Conservation (phyloP, 2,888 invertebrate genomes). For the Cephus pygmeus region DNA sequence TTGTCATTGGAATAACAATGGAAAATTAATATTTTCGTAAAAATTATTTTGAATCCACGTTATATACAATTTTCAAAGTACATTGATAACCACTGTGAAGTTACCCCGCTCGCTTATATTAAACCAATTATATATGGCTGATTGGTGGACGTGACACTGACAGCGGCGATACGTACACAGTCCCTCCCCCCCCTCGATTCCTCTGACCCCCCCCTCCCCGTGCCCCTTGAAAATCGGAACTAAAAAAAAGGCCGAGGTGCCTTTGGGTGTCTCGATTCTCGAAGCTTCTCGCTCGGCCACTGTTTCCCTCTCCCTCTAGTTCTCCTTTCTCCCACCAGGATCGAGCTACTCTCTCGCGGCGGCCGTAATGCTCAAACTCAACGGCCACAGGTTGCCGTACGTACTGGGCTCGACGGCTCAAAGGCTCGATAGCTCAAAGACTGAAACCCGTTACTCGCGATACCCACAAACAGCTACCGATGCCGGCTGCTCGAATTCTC, state of each 20-base stretch:
- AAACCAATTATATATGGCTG: conserved; percentile 33
- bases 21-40: not conserved
- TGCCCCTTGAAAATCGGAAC: conserved; percentile 18
- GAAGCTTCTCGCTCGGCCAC: not conserved
- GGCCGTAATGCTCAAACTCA: not conserved
- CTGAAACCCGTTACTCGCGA: conserved; percentile 18
- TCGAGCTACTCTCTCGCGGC: not conserved
- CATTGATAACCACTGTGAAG: conserved; percentile 20
- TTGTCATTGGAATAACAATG: not conserved
- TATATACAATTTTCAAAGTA: not conserved
- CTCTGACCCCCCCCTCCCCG: conserved; percentile 5
- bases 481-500: conserved; percentile 7
- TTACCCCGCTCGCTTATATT: conserved; percentile 22
- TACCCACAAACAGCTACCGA: conserved; percentile 26
- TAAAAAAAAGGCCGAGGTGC: conserved; percentile 1
- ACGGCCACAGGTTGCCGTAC: conserved; percentile 4
- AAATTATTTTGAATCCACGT: not conserved
- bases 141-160: conserved; percentile 32
- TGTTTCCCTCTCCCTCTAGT: conserved; percentile 10
- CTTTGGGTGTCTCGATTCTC: conserved; percentile 5
- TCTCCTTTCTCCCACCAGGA: not conserved
- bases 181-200: conserved; percentile 9
- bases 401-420: conserved; percentile 10
- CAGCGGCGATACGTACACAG: conserved; percentile 28
- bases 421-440: not conserved